Evolutionary conservation across 2,797 vertebrate genomes (phyloP).

Genomic region (Alosa sapidissima): DNA sequence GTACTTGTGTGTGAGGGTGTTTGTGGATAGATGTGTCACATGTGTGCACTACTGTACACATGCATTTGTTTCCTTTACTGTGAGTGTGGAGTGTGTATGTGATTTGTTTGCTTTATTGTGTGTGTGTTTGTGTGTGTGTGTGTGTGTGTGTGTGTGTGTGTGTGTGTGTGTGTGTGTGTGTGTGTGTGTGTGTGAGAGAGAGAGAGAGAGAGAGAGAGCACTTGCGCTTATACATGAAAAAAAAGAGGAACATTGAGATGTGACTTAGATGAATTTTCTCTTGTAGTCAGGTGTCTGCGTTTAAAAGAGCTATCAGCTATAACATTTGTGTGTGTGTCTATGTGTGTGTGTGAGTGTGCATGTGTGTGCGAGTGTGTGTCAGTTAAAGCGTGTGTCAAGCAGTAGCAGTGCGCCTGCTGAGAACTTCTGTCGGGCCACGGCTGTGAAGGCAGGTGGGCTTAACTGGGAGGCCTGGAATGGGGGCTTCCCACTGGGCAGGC

Average conservation of each 20-base stretch:
- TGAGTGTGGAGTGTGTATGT: too few species aligned
- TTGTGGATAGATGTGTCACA: background rate
- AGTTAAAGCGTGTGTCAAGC: background rate
- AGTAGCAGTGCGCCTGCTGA: slow-evolving; percentile 5
- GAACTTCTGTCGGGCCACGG: slow-evolving; percentile 16
- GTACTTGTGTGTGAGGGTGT: background rate
- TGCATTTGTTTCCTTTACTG: background rate
- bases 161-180: background rate
- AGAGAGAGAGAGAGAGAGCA: background rate
- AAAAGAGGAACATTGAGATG: background rate
- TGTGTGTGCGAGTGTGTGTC: background rate
- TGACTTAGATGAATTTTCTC: too few species aligned
- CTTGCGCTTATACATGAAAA: background rate
- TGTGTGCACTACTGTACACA: background rate
- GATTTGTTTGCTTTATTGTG: background rate
- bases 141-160: background rate
- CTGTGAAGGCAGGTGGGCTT: slow-evolving; percentile 21
- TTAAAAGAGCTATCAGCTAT: background rate
- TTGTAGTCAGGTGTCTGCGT: background rate
- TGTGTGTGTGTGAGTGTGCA: background rate
- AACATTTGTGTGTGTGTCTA: background rate
- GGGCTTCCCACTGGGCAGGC: slow-evolving; percentile 66
- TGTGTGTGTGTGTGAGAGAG: background rate
- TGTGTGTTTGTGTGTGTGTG: background rate
- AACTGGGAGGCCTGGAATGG: slow-evolving; percentile 59